Evolutionary conservation across 2,113 vertebrate genomes (phyloP), one percentile per base, ranked within the genome.

Genomic region (Macrotus californicus): DNA sequence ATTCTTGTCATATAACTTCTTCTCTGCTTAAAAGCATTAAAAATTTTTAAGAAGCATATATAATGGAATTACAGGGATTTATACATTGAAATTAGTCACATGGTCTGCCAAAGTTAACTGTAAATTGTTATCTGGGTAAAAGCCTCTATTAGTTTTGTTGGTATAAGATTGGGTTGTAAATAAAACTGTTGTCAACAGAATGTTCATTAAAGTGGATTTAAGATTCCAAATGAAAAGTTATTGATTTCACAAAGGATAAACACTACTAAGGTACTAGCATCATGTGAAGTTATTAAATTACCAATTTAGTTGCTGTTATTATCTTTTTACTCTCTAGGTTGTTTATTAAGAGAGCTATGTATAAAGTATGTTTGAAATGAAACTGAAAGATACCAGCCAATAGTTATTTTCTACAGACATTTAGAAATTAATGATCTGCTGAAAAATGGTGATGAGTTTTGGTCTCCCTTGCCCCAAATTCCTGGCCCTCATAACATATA

Each of bases 151-250:
- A 76, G 64, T 94, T 96, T 92, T 96, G 81, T 93, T 96, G 93
- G 24, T 50, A 31, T 77, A 94, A 97, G 50, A 69, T 52, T 0
- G 0, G 36, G 86, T 80, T 83, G 80, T 70, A 92, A 90, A 94
- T 90, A 86, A 96, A 95, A 92, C 72, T 73, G n/a, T 93, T 79
- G 85, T 69, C 76, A 59, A 82, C 56, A 80, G 91, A 96, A 96
- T 91, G 89, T 89, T 96, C 75, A 96, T 97, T 97, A 96, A 97
- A 91, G 69, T 89, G 46, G 80, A 89, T 97, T 96, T 97, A 95
- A 96, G 89, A 97, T 96, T 96, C 83, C 89, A 95, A 95, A 96
- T 87, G 83, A 91, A 96, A 96, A 96, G 50, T 87, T 97, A 96
- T 95, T 97, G 94, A 94, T 94, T 97, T 96, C 64, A n/a, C 93